Conservation (phyloP, 2,888 invertebrate species). For the Himalopsyche kuldschensis region DNA sequence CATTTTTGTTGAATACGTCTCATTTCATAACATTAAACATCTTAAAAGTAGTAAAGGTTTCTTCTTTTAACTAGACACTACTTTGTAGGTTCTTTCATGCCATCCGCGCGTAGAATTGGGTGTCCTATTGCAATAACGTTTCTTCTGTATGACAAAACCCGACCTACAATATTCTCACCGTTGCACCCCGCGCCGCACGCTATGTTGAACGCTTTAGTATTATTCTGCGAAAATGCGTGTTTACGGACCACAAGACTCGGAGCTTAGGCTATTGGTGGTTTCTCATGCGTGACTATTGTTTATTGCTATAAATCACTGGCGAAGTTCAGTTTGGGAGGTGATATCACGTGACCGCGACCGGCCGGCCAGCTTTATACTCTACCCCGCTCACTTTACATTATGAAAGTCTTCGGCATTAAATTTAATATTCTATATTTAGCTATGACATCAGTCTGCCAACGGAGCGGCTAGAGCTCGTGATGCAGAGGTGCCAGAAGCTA, state of each 20-base stretch:
- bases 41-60: too few species aligned
- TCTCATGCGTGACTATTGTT: neutral
- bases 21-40: too few species aligned
- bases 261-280: neutral
- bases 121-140: too few species aligned
- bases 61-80: too few species aligned
- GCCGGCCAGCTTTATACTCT: neutral
- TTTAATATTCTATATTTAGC: slow-evolving; percentile 27
- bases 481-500: neutral
- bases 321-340: neutral
- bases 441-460: slow-evolving; percentile 30
- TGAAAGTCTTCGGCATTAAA: slow-evolving; percentile 26
- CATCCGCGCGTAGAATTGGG: too few species aligned
- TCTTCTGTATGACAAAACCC: too few species aligned
- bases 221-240: neutral
- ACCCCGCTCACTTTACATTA: slow-evolving; percentile 14
- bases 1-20: too few species aligned
- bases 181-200: too few species aligned
- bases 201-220: neutral
- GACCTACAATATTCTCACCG: too few species aligned
- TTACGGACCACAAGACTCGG: neutral
- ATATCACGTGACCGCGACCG: slow-evolving; percentile 12
- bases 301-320: neutral
- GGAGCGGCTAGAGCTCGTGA: slow-evolving; percentile 5
- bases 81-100: too few species aligned